Evolutionary conservation across 2,888 invertebrate genomes (phyloP).

Genomic region (Thymelicus sylvestris): DNA sequence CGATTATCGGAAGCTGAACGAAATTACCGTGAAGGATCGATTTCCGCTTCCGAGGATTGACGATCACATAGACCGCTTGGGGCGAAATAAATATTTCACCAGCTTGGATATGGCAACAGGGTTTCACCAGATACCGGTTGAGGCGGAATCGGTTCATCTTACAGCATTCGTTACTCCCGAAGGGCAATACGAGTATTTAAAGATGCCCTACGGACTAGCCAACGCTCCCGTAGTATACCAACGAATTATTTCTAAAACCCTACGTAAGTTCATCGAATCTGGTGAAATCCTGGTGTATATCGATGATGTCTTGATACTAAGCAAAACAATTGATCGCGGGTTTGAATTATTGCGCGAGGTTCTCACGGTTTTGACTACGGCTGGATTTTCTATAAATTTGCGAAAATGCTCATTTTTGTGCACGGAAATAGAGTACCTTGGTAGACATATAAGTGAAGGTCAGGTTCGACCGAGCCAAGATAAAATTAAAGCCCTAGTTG

Average conservation of each 20-base stretch:
- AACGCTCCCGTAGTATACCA: too few species aligned
- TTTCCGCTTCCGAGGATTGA: constrained; percentile 1
- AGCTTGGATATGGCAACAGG: neutral
- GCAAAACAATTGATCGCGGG: constrained; percentile 8
- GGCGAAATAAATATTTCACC: neutral
- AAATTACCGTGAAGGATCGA: constrained; percentile 3
- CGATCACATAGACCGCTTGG: neutral
- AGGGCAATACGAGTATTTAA: neutral
- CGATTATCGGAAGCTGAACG: constrained; percentile 8
- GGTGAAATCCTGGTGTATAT: neutral
- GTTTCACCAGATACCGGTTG: neutral
- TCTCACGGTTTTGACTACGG: too few species aligned
- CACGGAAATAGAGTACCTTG: constrained; percentile 44
- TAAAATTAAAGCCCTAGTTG: constrained; percentile 19
- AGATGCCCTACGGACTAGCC: too few species aligned
- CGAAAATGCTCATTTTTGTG: constrained; percentile 33
- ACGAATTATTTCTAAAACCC: too few species aligned
- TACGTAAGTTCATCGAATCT: too few species aligned
- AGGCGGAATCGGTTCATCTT: neutral
- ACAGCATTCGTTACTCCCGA: neutral
- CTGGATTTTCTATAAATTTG: constrained; percentile 38
- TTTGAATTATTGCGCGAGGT: neutral
- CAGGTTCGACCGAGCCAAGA: constrained; percentile 19
- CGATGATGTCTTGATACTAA: constrained; percentile 1
- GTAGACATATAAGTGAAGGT: constrained; percentile 28